Evolutionary conservation across 64 coral and sea anemone genomes (phyloP).

Genomic region (Porites lutea): DNA sequence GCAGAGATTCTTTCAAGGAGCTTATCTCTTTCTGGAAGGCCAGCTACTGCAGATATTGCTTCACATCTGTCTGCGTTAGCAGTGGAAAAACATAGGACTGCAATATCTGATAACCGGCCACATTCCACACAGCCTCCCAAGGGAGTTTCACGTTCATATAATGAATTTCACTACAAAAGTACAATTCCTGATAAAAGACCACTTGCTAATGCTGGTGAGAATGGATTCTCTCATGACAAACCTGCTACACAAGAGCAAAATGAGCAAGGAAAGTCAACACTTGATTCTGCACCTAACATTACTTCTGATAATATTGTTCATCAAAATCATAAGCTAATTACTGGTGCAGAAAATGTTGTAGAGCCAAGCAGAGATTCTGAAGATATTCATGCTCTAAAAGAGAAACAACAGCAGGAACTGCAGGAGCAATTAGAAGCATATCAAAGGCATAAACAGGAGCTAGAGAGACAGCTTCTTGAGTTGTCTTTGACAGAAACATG

Average conservation of each 20-base stretch:
- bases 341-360: background rate
- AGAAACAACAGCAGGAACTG: slow-evolving; percentile 76
- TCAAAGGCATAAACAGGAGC: slow-evolving; percentile 65
- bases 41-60: slow-evolving; percentile 63
- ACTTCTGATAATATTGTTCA: background rate
- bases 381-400: slow-evolving; percentile 66
- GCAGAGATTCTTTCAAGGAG: slow-evolving; percentile 84
- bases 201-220: background rate
- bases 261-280: background rate
- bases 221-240: background rate
- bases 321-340: background rate
- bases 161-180: slow-evolving; percentile 74
- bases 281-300: background rate
- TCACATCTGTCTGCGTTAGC: slow-evolving; percentile 58
- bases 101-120: background rate
- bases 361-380: background rate
- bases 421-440: slow-evolving; percentile 79
- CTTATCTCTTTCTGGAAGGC: slow-evolving; percentile 75
- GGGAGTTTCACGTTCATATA: slow-evolving; percentile 75
- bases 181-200: background rate
- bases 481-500: slow-evolving; percentile 45
- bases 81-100: background rate
- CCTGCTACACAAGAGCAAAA: background rate
- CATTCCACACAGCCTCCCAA: slow-evolving; percentile 18
- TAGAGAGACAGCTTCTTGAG: slow-evolving; percentile 70